Evolutionary conservation across 2,888 invertebrate species (phyloP), one percentile per base, ranked within the genome.

Genomic region (Trichacis sp.): DNA sequence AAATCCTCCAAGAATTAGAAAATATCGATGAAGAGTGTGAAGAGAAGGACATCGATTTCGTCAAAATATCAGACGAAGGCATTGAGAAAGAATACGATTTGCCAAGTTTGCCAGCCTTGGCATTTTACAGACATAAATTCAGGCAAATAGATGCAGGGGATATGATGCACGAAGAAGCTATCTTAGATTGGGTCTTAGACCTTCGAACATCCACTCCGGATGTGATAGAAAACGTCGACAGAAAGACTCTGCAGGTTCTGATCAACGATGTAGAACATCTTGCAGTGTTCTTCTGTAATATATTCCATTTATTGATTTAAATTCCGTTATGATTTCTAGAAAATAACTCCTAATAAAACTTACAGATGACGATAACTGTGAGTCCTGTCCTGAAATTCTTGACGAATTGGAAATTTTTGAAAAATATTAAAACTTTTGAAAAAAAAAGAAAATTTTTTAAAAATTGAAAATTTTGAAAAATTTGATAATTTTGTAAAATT

Each of bases 21-120:
- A 95, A 96, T 77, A 96, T 96, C 74, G 96, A 96, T 78, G 95
- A 96, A 75, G 95, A 95, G 79, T 95, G 95, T 79, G 96, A 96
- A 85, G 93, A 95, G 78, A 92, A 94, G 82, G 92, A 94, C 74
- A 94, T 96, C 70, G 93, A 94, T 82, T 96, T 96, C 80, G 92
- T 96, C 0, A 96, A 96, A 84, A 95, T 95, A 69, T 95, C 95
- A 6, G 96, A 96, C 78, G 92, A 92, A 20, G 93, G 93, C 45
- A 90, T 96, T 58, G 92, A 93, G 65, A 93, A 92, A 77, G 95
- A 95, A 86, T 96, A 96, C 81, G 95, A 95, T 82, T 87, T 96
- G 15, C 87, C 92, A 15, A 88, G 89, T 11, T 86, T 96, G 56
- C 96, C 96, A 68, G 90, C 95, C 17, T 86, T 96, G 57, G 94